Base-by-base conservation (phyloP, 1,140 invertebrate genomes). In the Papilio helenus region DNA sequence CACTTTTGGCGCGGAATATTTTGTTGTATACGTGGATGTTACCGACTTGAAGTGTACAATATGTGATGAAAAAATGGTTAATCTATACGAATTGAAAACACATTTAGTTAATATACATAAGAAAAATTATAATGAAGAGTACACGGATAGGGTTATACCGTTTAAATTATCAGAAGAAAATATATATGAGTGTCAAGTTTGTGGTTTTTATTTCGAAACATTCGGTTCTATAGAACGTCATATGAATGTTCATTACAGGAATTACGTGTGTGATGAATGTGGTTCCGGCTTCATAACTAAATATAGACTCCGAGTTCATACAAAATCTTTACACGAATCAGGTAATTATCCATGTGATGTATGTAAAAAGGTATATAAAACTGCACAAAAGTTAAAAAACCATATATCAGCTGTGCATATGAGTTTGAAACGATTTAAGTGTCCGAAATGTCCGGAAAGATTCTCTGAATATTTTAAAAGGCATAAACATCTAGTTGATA, bases 221-320 rank as follows among this genome's bases (percentile, higher is more conserved):
- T 94, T 94, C 46, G 93, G 93, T 0, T 89, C 92, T 0, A 92
- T 94, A 12, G 93, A 94, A 55, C 46, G 93, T 0, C 93, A 94
- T 77, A 94, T 94, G 93, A 94, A 94, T 34, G 86, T 90, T 0
- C 93, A 94, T 79, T 94, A 86, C 46, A 89, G 93, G 58, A 94
- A 94, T 44, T 93, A 93, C 39, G 92, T 94, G 0, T 94, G 93
- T 79, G 90, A 88, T 9, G 90, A 93, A 14, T 94, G 93, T 29
- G 93, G 93, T 0, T 87, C 91, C 0, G 93, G 93, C 1, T 94
- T 93, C 55, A 88, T 93, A 0, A 94, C 92, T 0, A 77, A 77
- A 61, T 77, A 77, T 18, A 77, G 93, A 12, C 73, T 94, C n/a
- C 93, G 93, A 82, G 92, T 93, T 0, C 93, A 94, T 29, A 81